Evolutionary conservation across 2,888 invertebrate genomes (phyloP).

Genomic region (Petrolisthes cinctipes): DNA sequence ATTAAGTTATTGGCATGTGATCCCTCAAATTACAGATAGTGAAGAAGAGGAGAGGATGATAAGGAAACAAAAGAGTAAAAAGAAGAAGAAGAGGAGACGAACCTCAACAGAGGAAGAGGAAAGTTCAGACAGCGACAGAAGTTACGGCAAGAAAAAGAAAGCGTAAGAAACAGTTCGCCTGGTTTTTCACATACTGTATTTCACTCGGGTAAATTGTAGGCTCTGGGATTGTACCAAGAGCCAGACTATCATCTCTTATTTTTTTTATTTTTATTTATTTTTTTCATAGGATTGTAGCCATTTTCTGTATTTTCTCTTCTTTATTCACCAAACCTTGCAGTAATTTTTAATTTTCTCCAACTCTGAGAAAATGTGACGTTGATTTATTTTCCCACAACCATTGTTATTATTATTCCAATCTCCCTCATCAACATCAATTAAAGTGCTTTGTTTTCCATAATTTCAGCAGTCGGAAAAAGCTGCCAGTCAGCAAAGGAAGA

Average conservation of each 20-base stretch:
- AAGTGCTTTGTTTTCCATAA: background rate
- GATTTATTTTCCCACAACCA: no score
- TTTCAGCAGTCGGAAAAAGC: slow-evolving; percentile 38
- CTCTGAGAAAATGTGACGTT: no score
- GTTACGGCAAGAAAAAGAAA: slow-evolving; percentile 57
- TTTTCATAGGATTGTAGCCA: no score
- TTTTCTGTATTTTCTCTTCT: no score
- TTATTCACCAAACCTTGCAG: no score
- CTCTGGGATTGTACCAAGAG: background rate
- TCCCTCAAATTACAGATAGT: slow-evolving; percentile 39
- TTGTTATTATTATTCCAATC: no score
- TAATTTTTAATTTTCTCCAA: background rate
- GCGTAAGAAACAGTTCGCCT: slow-evolving; percentile 28
- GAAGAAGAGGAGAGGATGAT: slow-evolving; percentile 45
- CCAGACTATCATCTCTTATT: no score
- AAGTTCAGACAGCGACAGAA: slow-evolving; percentile 58
- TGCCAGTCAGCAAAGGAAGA: slow-evolving; percentile 18
- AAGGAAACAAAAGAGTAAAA: slow-evolving; percentile 55
- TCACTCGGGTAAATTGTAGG: background rate
- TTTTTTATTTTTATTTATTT: no score
- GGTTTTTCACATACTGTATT: background rate
- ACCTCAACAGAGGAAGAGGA: slow-evolving; percentile 59
- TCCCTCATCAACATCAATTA: no score
- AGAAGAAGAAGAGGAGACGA: slow-evolving; percentile 59
- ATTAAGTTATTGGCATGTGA: no score